These are phyloP conservation scores for Leptinotarsa undecemlineata DNA, from an alignment of 1,140 invertebrate species.

Conservation along the genomic window DNA sequence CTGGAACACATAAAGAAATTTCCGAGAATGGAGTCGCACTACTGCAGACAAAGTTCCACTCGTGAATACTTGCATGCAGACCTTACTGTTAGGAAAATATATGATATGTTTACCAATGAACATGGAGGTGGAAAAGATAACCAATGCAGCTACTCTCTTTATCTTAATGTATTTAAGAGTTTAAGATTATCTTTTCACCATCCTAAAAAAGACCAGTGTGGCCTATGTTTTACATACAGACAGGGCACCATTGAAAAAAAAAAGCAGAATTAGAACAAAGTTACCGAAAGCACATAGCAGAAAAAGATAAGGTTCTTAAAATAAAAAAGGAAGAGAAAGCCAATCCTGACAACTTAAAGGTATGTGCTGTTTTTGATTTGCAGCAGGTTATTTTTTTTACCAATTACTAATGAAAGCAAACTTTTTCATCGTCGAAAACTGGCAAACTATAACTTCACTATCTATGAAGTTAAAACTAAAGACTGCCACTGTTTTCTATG, in stretches of 20 bases:
- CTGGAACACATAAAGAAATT: too few relatives aligned
- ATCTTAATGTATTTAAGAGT: slow-evolving; percentile 10
- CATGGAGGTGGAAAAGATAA: not conserved
- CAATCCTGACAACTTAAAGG: not conserved
- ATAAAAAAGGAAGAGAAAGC: not conserved
- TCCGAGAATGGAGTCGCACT: too few relatives aligned
- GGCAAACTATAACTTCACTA: too few relatives aligned
- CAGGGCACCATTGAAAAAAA: not conserved
- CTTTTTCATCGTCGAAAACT: too few relatives aligned
- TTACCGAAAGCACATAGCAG: not conserved
- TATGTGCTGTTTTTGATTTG: slow-evolving; percentile 1
- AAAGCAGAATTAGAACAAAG: not conserved
- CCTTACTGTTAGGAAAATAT: not conserved
- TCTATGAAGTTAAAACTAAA: too few relatives aligned
- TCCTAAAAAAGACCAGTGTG: slow-evolving; percentile 17
- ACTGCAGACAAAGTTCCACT: not conserved
- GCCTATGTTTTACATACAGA: slow-evolving; percentile 11
- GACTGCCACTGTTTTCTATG: too few relatives aligned
- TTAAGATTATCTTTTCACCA: slow-evolving; percentile 17
- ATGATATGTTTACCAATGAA: slow-evolving; percentile 2
- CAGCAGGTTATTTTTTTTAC: not conserved
- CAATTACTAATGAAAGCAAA: too few relatives aligned
- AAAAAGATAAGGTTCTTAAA: not conserved
- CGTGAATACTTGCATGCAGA: slow-evolving; percentile 1
- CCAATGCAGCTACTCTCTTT: not conserved